phyloP scores from a whole-genome alignment of 2,797 vertebrate species.

The Oryzias sinensis region DNA sequence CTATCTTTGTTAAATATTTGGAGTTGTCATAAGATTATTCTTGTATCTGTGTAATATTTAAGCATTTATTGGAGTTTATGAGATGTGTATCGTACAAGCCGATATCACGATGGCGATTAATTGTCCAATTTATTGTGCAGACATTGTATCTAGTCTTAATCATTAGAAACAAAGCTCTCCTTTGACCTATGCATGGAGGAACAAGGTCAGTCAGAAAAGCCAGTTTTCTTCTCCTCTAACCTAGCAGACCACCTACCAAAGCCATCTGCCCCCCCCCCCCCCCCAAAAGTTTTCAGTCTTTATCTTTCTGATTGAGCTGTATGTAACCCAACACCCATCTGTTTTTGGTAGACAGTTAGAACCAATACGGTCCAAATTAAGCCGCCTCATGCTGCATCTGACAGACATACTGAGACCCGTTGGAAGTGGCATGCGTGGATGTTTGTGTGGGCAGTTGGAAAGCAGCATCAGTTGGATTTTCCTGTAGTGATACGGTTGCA shows the following conservation, averaged over 20 bases:
- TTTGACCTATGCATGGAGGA: not conserved
- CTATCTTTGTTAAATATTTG: no score
- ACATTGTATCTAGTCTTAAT: not conserved
- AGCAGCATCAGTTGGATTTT: slow-evolving; percentile 30
- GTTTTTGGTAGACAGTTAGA: slow-evolving; percentile 66
- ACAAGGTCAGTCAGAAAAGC: slow-evolving; percentile 23
- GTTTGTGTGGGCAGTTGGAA: slow-evolving; percentile 41
- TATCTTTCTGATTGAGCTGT: slow-evolving; percentile 58
- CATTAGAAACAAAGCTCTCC: no score
- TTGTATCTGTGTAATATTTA: no score
- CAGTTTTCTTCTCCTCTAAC: not conserved
- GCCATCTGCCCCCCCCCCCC: slow-evolving; percentile 43
- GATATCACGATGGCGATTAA: no score
- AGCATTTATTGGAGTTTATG: no score
- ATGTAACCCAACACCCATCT: slow-evolving; percentile 61
- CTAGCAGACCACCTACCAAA: slow-evolving; percentile 43
- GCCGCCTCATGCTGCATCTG: slow-evolving; percentile 62
- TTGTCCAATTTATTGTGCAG: not conserved
- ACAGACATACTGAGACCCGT: slow-evolving; percentile 41
- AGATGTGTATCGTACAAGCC: no score
- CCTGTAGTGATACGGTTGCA: slow-evolving; percentile 32
- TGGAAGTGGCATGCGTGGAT: slow-evolving; percentile 27
- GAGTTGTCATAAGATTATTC: no score
- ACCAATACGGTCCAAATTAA: slow-evolving; percentile 65
- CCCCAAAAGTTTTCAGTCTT: slow-evolving; percentile 40